phyloP scores from a whole-genome alignment of 2,888 invertebrate species.

The Dasypolia templi region DNA sequence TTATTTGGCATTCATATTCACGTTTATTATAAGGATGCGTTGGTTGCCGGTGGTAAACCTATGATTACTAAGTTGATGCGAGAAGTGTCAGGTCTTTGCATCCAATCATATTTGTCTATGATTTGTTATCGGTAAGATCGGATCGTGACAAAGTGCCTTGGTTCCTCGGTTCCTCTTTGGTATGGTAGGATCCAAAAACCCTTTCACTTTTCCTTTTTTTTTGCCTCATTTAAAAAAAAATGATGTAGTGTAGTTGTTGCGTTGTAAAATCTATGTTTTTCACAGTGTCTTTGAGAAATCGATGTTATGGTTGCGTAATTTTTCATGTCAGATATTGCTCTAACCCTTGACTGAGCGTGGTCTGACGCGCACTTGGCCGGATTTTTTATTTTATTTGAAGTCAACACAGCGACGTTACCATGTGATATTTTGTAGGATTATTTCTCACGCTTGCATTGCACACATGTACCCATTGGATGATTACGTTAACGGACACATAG shows the following conservation, averaged over 20 bases:
- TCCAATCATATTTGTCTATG: background rate
- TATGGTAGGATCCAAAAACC: background rate
- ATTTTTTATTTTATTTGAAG: conserved; percentile 29
- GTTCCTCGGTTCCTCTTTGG: background rate
- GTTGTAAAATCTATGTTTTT: background rate
- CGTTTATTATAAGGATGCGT: no score
- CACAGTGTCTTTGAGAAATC: background rate
- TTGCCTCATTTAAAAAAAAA: background rate
- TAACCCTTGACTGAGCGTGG: conserved; percentile 2
- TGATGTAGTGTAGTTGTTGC: background rate
- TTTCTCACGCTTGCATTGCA: conserved; percentile 42
- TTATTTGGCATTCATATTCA: background rate
- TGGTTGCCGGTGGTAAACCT: background rate
- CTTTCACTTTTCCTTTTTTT: background rate
- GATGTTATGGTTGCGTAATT: background rate
- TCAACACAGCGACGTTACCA: background rate
- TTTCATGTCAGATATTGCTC: background rate
- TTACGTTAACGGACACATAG: background rate
- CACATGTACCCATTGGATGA: conserved; percentile 19
- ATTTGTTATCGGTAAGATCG: background rate
- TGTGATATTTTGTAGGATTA: conserved; percentile 18
- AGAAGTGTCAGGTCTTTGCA: background rate
- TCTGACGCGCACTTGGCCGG: background rate
- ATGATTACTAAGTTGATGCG: background rate
- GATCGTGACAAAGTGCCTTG: background rate